phyloP scores from a whole-genome alignment of 2,888 invertebrate genomes.

The Mystacides longicornis region DNA sequence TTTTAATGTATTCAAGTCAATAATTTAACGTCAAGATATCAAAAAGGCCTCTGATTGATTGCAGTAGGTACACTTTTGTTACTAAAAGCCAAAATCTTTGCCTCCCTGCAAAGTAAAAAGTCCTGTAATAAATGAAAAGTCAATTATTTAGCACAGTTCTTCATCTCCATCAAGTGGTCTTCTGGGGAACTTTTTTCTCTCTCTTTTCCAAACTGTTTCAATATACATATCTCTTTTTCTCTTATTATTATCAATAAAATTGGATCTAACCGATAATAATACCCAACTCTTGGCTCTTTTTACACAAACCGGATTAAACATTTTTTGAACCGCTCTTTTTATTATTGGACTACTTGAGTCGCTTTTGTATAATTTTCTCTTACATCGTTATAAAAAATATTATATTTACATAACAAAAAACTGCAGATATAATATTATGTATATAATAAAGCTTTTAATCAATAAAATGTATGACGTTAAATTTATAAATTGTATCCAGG shows the following conservation, averaged over 20 bases:
- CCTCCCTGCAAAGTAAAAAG: background rate
- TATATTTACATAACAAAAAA: too few species aligned
- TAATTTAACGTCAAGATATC: background rate
- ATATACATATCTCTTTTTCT: background rate
- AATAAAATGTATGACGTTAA: too few species aligned
- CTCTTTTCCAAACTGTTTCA: background rate
- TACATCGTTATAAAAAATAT: too few species aligned
- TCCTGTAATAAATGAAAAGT: conserved; percentile 18
- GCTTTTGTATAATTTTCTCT: too few species aligned
- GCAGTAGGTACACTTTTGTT: background rate
- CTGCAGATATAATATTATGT: too few species aligned
- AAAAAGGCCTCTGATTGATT: background rate
- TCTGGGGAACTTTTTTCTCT: background rate
- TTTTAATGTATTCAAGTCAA: background rate
- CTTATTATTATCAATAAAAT: background rate
- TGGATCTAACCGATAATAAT: background rate
- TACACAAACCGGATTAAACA: too few species aligned
- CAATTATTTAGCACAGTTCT: conserved; percentile 12
- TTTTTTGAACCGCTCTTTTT: too few species aligned
- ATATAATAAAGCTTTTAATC: too few species aligned
- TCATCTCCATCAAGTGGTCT: conserved; percentile 1
- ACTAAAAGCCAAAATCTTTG: background rate
- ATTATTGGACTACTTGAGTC: too few species aligned
- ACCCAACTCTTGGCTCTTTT: too few species aligned
- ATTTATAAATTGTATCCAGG: too few species aligned